A percentile compares a stretch with the other conserved stretches of the same genome.
Conservation (phyloP, 2,888 invertebrate species). For the Allygus modestus region DNA sequence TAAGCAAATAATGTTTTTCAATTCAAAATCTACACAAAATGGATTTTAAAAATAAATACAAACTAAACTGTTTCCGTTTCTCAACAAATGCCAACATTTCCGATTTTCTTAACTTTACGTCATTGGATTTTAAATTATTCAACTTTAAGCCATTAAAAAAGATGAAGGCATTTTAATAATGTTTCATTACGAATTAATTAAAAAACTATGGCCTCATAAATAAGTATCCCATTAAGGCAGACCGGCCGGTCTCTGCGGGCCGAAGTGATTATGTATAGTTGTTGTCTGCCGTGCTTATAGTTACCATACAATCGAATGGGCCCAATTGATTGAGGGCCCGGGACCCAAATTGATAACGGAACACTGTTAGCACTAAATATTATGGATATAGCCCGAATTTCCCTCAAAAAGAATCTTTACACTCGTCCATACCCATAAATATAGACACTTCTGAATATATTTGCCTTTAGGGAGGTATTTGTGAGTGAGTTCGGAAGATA, state of each 20-base stretch:
- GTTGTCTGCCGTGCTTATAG: constrained; percentile 13
- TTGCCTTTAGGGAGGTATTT: constrained; percentile 5
- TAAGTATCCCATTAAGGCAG: not conserved
- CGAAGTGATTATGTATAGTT: not conserved
- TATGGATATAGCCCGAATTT: constrained; percentile 25
- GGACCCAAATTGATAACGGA: constrained; percentile 7
- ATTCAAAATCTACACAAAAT: too few relatives aligned
- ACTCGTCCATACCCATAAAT: constrained; percentile 2
- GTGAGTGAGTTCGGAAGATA: not conserved
- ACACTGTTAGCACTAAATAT: constrained; percentile 28
- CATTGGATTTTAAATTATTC: not conserved
- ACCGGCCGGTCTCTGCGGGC: not conserved
- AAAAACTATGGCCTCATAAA: constrained; percentile 8
- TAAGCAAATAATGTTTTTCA: too few relatives aligned
- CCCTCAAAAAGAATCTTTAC: constrained; percentile 9
- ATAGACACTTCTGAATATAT: constrained; percentile 7
- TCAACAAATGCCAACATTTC: too few relatives aligned
- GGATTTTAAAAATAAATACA: too few relatives aligned
- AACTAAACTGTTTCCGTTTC: too few relatives aligned
- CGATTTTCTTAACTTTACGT: not conserved
- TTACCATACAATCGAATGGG: constrained; percentile 25
- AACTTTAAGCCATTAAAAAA: constrained; percentile 1
- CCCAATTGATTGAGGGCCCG: not conserved
- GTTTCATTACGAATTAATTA: not conserved
- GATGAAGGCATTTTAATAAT: constrained; percentile 16